Evolutionary conservation across 2,113 vertebrate species (phyloP), one percentile per base, ranked within the genome.

Genomic region (Campylomormyrus numenius): DNA sequence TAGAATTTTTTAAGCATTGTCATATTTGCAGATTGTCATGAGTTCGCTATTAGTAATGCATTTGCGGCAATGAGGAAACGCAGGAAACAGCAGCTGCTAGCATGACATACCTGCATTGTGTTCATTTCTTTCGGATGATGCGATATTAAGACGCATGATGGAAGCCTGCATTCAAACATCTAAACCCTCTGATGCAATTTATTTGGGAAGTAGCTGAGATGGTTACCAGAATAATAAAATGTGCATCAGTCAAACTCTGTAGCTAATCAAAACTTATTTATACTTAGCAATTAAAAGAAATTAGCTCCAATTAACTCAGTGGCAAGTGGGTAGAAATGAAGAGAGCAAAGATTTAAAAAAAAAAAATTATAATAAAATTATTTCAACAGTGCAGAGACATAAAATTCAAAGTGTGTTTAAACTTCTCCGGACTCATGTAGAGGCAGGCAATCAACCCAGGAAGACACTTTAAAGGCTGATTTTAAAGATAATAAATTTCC

Each of bases 251-350:
- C 45, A 85, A 85, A 85, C 21, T 42, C 35, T 24, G 45, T 7
- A 46, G 35, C 45, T 48, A 85, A 85, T 85, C 83, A 85, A 85
- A 48, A 27, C n/a, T 56, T 53, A 52, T 87, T 87, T 53, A 53
- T 87, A 27, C 50, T 89, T 48, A 42, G 83, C 31, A 84, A 89
- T 84, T 89, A 52, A 53, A 21, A 56, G 35, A 84, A 89, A 89
- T 83, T 89, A 52, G 6, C 46, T 56, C 45, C 42, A 84, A 89
- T 89, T 84, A 84, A 89, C 74, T 89, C 77, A 52, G 74, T 52
- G 46, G 80, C 13, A 74, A 49, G 45, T 49, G 42, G 21, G 7
- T 52, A 53, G 17, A 45, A 35, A 89, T 35, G 35, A 53, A 52
- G 74, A 35, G 70, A 70, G 70, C 6, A 50, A 56, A 17, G 46